These are phyloP conservation scores for Chaenogobius annularis DNA, from an alignment of 2,113 vertebrate genomes.

Conservation along the genomic window DNA sequence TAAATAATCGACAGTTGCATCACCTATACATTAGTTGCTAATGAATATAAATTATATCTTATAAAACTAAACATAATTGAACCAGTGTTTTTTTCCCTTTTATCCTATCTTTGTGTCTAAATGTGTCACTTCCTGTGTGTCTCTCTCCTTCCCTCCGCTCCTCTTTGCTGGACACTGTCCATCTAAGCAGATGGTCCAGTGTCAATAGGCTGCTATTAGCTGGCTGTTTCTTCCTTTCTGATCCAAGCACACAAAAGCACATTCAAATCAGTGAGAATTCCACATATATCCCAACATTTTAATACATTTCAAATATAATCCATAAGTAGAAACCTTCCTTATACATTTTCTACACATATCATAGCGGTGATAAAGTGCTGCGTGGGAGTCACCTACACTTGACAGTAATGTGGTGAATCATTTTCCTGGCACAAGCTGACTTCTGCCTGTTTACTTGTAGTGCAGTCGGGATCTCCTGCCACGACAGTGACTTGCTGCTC, in stretches of 20 bases:
- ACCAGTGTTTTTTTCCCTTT: neutral
- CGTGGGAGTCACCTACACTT: conserved; percentile 16
- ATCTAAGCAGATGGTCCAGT: conserved; percentile 88
- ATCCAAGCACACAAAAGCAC: conserved; percentile 72
- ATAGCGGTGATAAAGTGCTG: neutral
- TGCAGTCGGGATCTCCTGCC: conserved; percentile 62
- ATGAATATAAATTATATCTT: neutral
- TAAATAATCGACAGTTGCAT: conserved; percentile 14
- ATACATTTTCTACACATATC: neutral
- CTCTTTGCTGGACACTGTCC: conserved; percentile 79
- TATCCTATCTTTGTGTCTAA: conserved; percentile 33
- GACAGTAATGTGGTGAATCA: conserved; percentile 40
- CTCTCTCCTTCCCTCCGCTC: conserved; percentile 23
- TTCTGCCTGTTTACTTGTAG: conserved; percentile 27
- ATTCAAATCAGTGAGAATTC: conserved; percentile 52
- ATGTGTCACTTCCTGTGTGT: conserved; percentile 39
- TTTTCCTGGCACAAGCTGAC: conserved; percentile 28
- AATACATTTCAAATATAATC: neutral
- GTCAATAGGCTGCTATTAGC: conserved; percentile 92
- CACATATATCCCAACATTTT: neutral
- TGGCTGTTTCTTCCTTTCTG: conserved; percentile 81
- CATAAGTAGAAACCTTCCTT: neutral
- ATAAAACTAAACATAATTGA: neutral
- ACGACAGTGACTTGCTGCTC: conserved; percentile 63
- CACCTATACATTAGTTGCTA: conserved; percentile 8